These are phyloP conservation scores for Galago senegalensis DNA, from an alignment of 2,797 vertebrate species.

Conservation along the genomic window DNA sequence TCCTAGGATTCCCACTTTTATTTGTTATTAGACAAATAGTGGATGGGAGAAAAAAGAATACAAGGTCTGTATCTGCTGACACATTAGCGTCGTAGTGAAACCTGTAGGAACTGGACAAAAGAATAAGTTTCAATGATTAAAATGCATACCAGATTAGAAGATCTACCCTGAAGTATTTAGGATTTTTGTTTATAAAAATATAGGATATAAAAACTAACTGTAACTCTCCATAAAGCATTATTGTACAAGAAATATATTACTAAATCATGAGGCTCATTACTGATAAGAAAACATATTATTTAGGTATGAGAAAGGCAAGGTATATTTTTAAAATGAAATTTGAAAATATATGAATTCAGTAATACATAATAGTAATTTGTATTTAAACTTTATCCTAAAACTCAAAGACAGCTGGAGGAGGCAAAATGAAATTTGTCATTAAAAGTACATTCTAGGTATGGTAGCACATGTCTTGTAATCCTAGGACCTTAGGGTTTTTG, in stretches of 20 bases:
- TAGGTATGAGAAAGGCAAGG: neutral
- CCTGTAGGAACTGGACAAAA: conserved; percentile 39
- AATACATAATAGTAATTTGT: conserved; percentile 44
- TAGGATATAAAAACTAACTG: conserved; percentile 25
- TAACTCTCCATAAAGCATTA: neutral
- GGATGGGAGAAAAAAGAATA: conserved; percentile 60
- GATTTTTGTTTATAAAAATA: conserved; percentile 57
- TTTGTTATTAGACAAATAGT: conserved; percentile 20
- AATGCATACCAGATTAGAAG: neutral
- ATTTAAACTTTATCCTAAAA: conserved; percentile 64
- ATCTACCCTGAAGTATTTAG: conserved; percentile 55
- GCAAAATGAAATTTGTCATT: conserved; percentile 66
- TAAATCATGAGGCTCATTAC: conserved; percentile 22
- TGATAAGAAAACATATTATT: conserved; percentile 48
- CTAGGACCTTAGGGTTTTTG: too few relatives aligned
- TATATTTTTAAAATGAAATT: conserved; percentile 28
- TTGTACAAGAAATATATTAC: conserved; percentile 52
- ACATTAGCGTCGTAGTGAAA: conserved; percentile 13
- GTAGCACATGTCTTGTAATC: too few relatives aligned
- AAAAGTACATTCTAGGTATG: conserved; percentile 16
- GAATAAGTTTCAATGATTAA: conserved; percentile 55
- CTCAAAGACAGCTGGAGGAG: neutral
- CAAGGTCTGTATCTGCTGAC: neutral
- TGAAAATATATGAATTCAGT: neutral
- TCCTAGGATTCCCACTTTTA: conserved; percentile 52